Percentiles rank a stretch among this genome's conserved stretches.
These are phyloP conservation scores for Choristoneura rosaceana DNA, from an alignment of 2,888 invertebrate genomes.

Conservation along the genomic window DNA sequence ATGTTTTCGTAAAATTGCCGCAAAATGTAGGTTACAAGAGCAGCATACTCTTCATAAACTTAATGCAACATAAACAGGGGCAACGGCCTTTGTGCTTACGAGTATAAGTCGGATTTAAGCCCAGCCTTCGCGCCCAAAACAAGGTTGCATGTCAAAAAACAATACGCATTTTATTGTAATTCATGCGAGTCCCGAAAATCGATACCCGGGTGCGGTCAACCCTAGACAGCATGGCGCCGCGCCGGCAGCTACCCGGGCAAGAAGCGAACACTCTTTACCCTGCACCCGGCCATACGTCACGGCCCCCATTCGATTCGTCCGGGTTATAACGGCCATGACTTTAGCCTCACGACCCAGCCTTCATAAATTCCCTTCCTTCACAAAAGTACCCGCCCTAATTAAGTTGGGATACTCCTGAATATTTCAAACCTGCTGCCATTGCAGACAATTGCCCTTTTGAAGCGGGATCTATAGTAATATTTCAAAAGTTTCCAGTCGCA, in stretches of 20 bases:
- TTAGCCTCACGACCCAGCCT: constrained; percentile 59
- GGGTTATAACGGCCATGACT: constrained; percentile 66
- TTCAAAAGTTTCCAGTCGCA: constrained; percentile 52
- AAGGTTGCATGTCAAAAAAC: constrained; percentile 47
- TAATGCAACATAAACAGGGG: constrained; percentile 25
- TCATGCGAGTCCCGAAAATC: constrained; percentile 56
- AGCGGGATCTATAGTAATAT: constrained; percentile 58
- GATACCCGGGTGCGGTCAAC: constrained; percentile 63
- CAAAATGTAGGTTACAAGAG: constrained; percentile 34
- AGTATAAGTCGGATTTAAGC: too few species aligned
- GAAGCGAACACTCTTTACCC: constrained; percentile 67
- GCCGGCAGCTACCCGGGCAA: constrained; percentile 72
- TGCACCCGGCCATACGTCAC: constrained; percentile 69
- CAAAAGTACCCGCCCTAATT: constrained; percentile 71
- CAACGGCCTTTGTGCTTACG: background rate
- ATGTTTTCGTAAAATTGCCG: constrained; percentile 34
- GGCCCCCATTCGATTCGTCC: constrained; percentile 59
- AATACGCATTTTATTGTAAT: constrained; percentile 49
- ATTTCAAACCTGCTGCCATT: constrained; percentile 60
- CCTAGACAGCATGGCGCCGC: constrained; percentile 75
- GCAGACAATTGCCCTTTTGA: constrained; percentile 55
- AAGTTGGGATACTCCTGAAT: constrained; percentile 72
- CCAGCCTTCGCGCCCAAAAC: constrained; percentile 42
- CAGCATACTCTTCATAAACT: constrained; percentile 26
- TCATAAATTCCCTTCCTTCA: constrained; percentile 66